phyloP scores from a whole-genome alignment of 2,888 invertebrate genomes.

The Sesamia inferens region DNA sequence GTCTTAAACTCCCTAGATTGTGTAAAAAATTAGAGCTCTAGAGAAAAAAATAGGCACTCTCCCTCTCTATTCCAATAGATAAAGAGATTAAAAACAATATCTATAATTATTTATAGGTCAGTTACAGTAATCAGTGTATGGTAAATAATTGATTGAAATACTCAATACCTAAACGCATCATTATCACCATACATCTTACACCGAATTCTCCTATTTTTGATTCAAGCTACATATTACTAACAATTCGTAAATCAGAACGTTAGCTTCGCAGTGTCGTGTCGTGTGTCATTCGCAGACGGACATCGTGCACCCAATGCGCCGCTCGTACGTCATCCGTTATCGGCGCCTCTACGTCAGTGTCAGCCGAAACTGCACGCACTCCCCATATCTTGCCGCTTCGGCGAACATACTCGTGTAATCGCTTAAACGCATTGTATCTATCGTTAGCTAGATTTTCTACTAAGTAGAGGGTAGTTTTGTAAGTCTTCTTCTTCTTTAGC shows the following conservation, averaged over 20 bases:
- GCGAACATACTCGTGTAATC: conserved; percentile 47
- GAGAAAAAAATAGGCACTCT: not conserved
- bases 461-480: not conserved
- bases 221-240: conserved; percentile 22
- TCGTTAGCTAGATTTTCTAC: conserved; percentile 5
- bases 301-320: conserved; percentile 79
- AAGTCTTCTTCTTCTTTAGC: too few relatives aligned
- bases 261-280: conserved; percentile 44
- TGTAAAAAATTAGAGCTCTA: too few relatives aligned
- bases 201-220: not conserved
- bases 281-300: conserved; percentile 72
- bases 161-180: not conserved
- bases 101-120: too few relatives aligned
- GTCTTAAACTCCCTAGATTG: not conserved
- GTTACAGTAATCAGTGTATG: not conserved
- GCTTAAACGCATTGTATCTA: conserved; percentile 25
- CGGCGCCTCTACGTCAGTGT: conserved; percentile 82
- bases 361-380: conserved; percentile 69
- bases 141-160: not conserved
- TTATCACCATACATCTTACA: not conserved
- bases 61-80: not conserved
- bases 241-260: conserved; percentile 46
- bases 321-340: conserved; percentile 84
- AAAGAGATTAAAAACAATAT: too few relatives aligned
- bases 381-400: conserved; percentile 67